Evolutionary conservation across 2,888 invertebrate genomes (phyloP).

Genomic region (Tridacna crocea): DNA sequence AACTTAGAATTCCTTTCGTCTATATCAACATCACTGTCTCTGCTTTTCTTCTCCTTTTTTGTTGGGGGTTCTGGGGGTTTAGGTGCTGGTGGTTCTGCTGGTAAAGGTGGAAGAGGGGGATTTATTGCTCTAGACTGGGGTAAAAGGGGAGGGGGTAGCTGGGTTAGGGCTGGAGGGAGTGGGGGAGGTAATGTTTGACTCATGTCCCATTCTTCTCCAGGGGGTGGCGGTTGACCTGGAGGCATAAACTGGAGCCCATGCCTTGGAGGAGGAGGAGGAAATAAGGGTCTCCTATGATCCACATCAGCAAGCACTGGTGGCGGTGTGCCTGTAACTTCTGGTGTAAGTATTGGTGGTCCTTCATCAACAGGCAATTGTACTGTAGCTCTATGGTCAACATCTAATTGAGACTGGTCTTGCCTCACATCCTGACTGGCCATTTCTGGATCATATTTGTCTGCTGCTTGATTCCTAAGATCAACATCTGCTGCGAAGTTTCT

Average conservation of each 20-base stretch:
- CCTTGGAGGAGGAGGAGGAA: conserved; percentile 38
- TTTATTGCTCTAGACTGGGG: conserved; percentile 29
- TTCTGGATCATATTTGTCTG: conserved; percentile 33
- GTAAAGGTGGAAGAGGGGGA: conserved; percentile 44
- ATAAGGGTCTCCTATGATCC: conserved; percentile 56
- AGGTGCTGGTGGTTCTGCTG: conserved; percentile 52
- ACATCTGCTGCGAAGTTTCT: conserved; percentile 28
- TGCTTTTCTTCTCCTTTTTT: conserved; percentile 38
- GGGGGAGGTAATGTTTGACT: conserved; percentile 41
- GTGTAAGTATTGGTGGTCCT: conserved; percentile 28
- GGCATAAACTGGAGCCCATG: conserved; percentile 45
- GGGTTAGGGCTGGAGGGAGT: conserved; percentile 35
- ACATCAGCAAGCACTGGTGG: conserved; percentile 54
- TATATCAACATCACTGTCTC: conserved; percentile 1
- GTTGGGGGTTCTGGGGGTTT: conserved; percentile 52
- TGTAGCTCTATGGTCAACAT: conserved; percentile 25
- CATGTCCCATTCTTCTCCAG: conserved; percentile 61
- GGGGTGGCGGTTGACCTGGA: conserved; percentile 63
- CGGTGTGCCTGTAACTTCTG: conserved; percentile 36
- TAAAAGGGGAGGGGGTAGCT: conserved; percentile 32
- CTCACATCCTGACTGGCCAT: conserved; percentile 8
- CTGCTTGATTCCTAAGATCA: conserved; percentile 28
- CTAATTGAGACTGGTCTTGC: conserved; percentile 26
- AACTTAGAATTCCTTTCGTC: conserved; percentile 32
- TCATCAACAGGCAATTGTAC: conserved; percentile 43